These are phyloP conservation scores for Dysmachus trigonus DNA, from an alignment of 2,888 invertebrate species.

Conservation along the genomic window DNA sequence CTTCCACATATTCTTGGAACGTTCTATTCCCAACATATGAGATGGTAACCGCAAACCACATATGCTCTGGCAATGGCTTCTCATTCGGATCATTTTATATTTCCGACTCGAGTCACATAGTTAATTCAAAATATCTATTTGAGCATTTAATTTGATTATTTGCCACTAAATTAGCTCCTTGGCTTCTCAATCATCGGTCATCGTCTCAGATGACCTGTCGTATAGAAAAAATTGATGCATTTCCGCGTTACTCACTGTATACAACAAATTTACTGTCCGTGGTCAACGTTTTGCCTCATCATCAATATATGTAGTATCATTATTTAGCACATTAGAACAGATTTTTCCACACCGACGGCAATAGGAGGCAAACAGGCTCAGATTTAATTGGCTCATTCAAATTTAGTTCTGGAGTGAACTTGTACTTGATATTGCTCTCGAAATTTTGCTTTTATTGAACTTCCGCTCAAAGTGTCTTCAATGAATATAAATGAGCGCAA, in stretches of 20 bases:
- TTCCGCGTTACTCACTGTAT: neutral
- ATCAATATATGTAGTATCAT: neutral
- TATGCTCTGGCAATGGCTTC: neutral
- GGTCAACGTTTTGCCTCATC: neutral
- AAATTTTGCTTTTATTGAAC: slow-evolving; percentile 46
- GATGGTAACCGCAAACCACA: slow-evolving; percentile 12
- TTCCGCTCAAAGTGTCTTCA: slow-evolving; percentile 43
- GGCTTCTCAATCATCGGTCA: slow-evolving; percentile 19
- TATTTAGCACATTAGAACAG: neutral
- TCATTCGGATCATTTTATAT: slow-evolving; percentile 24
- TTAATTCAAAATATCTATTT: slow-evolving; percentile 4
- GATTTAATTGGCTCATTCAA: slow-evolving; percentile 20
- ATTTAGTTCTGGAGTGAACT: slow-evolving; percentile 43
- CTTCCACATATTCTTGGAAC: neutral
- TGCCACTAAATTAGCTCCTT: slow-evolving; percentile 3
- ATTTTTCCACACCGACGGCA: neutral
- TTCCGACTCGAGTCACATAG: neutral
- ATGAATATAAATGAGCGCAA: slow-evolving; percentile 35
- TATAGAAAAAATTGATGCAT: neutral
- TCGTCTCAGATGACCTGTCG: slow-evolving; percentile 7
- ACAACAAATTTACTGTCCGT: too few species aligned
- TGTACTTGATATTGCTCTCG: slow-evolving; percentile 49
- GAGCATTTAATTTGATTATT: slow-evolving; percentile 6
- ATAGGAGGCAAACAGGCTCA: neutral
- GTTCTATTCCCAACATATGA: neutral